These are phyloP conservation scores for Apis dorsata DNA, from an alignment of 1,140 invertebrate genomes.

Conservation along the genomic window DNA sequence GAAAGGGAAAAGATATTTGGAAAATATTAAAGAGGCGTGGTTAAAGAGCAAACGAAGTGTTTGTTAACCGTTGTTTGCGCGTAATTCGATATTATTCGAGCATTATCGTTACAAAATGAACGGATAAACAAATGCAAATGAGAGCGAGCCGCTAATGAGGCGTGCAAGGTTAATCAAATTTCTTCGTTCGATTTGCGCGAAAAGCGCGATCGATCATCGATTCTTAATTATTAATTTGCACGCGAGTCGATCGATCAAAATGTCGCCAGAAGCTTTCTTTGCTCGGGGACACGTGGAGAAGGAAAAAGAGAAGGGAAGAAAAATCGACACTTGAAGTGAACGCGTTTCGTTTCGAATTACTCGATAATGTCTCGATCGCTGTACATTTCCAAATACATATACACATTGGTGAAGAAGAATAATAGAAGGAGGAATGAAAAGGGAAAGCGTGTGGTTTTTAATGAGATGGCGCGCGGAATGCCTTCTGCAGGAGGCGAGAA, in stretches of 20 bases:
- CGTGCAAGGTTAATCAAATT: conserved; percentile 20
- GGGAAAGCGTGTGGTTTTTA: background rate
- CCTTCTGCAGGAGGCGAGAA: conserved; percentile 4
- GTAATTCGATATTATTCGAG: background rate
- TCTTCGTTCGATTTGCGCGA: background rate
- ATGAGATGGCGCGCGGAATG: conserved; percentile 33
- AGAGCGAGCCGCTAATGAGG: conserved; percentile 5
- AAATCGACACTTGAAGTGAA: background rate
- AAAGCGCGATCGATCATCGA: conserved; percentile 33
- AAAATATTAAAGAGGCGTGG: too few relatives aligned
- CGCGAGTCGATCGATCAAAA: conserved; percentile 34
- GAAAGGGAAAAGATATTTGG: too few relatives aligned
- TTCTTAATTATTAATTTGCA: conserved; percentile 32
- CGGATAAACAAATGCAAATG: background rate
- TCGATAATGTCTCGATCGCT: too few relatives aligned
- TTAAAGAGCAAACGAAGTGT: background rate
- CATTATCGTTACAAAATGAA: background rate
- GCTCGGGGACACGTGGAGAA: background rate
- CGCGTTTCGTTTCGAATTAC: too few relatives aligned
- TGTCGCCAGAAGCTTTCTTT: conserved; percentile 24
- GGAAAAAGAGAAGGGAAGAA: background rate
- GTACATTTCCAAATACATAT: too few relatives aligned
- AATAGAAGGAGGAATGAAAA: too few relatives aligned
- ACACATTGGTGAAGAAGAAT: too few relatives aligned
- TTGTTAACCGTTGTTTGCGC: background rate